phyloP scores from a whole-genome alignment of 2,113 vertebrate genomes.

The Menura novaehollandiae region DNA sequence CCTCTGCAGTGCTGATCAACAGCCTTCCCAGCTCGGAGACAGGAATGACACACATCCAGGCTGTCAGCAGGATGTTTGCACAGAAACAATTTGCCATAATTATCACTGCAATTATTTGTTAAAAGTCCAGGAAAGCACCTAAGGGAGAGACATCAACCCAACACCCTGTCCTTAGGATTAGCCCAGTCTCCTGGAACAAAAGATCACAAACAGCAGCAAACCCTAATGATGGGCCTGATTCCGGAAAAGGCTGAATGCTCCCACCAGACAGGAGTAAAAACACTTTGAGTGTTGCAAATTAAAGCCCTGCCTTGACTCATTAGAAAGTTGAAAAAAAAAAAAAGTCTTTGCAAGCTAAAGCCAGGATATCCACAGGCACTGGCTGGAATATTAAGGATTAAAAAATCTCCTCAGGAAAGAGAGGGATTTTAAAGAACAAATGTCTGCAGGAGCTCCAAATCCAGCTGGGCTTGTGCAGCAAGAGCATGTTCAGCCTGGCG shows the following conservation, averaged over 20 bases:
- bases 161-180: background rate
- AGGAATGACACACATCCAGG: background rate
- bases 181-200: background rate
- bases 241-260: background rate
- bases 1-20: background rate
- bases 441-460: constrained; percentile 1
- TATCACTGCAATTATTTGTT: background rate
- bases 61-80: background rate
- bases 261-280: background rate
- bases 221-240: background rate
- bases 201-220: background rate
- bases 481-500: background rate
- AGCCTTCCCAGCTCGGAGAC: background rate
- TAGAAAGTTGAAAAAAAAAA: background rate
- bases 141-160: background rate
- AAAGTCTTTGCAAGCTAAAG: background rate
- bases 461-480: background rate
- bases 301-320: background rate
- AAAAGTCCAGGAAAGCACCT: background rate
- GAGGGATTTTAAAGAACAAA: constrained; percentile 6
- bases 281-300: background rate
- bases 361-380: background rate
- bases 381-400: background rate
- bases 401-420: background rate
- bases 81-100: background rate